Conservation (phyloP, 2,113 vertebrate species). For the Nyctereutes procyonoides region DNA sequence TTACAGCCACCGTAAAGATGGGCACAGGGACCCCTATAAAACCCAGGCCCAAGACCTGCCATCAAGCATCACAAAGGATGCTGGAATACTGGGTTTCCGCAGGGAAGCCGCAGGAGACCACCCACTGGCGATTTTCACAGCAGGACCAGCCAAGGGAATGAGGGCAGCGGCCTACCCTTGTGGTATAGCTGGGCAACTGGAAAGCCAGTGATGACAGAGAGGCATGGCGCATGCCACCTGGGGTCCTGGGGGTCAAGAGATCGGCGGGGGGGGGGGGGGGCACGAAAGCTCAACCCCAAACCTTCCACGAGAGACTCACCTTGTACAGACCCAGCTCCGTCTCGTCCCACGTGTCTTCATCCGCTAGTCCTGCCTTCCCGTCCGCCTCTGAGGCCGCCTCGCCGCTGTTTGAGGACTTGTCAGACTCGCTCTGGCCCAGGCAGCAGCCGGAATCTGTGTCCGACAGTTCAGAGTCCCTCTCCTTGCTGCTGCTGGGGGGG, state of each 20-base stretch:
- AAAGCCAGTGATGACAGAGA: too few relatives aligned
- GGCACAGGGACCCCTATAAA: background rate
- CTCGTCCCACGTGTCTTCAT: slow-evolving; percentile 79
- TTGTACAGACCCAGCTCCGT: slow-evolving; percentile 93
- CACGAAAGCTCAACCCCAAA: accelerated
- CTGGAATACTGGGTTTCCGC: background rate
- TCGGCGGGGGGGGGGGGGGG: background rate
- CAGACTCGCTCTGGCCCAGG: slow-evolving; percentile 94
- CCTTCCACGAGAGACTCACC: slow-evolving; percentile 79
- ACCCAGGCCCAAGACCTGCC: too few relatives aligned
- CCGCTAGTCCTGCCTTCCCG: slow-evolving; percentile 82
- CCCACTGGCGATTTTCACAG: accelerated
- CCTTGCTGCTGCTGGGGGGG: slow-evolving; percentile 81
- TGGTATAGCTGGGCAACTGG: accelerated
- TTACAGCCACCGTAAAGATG: background rate
- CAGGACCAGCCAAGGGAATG: background rate
- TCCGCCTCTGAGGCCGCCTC: slow-evolving; percentile 90
- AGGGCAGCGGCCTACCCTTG: too few relatives aligned
- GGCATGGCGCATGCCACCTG: accelerated
- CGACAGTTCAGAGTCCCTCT: slow-evolving; percentile 94
- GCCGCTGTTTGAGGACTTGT: slow-evolving; percentile 94
- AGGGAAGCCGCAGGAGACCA: background rate
- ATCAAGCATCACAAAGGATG: background rate
- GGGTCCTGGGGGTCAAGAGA: background rate
- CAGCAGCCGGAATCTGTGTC: slow-evolving; percentile 97